Conservation (phyloP, 2,888 invertebrate genomes). For the Hirtodrosophila trivittata region DNA sequence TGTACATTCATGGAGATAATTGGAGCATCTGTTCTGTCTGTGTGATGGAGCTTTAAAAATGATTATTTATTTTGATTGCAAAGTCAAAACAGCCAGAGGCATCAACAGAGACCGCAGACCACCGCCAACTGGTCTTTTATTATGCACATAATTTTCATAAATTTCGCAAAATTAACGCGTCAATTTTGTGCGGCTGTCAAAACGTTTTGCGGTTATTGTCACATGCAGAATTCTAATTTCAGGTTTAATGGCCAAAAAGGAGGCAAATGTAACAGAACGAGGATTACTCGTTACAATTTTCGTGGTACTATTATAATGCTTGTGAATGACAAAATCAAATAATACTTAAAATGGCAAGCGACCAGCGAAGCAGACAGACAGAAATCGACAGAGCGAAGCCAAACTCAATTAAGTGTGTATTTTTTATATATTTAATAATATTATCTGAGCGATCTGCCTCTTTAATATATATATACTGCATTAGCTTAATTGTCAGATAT, state of each 20-base stretch:
- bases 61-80: slow-evolving; percentile 36
- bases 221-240: slow-evolving; percentile 49
- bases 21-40: slow-evolving; percentile 2
- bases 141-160: slow-evolving; percentile 56
- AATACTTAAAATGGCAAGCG: slow-evolving; percentile 12
- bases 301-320: no score
- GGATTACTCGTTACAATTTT: no score
- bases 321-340: slow-evolving; percentile 37
- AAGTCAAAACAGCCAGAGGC: slow-evolving; percentile 24
- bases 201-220: slow-evolving; percentile 51
- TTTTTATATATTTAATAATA: slow-evolving; percentile 1
- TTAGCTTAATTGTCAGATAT: slow-evolving; percentile 23
- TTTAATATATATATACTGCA: slow-evolving; percentile 10
- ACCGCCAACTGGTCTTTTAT: slow-evolving; percentile 41
- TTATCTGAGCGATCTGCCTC: neutral
- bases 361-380: no score
- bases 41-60: slow-evolving; percentile 9
- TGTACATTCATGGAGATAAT: no score
- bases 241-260: slow-evolving; percentile 22
- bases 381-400: neutral
- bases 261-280: neutral
- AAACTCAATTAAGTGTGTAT: slow-evolving; percentile 3
- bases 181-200: slow-evolving; percentile 52
- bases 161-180: slow-evolving; percentile 36
- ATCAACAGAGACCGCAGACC: slow-evolving; percentile 33